phyloP scores from a whole-genome alignment of 2,797 vertebrate genomes.

The Florisuga fusca region DNA sequence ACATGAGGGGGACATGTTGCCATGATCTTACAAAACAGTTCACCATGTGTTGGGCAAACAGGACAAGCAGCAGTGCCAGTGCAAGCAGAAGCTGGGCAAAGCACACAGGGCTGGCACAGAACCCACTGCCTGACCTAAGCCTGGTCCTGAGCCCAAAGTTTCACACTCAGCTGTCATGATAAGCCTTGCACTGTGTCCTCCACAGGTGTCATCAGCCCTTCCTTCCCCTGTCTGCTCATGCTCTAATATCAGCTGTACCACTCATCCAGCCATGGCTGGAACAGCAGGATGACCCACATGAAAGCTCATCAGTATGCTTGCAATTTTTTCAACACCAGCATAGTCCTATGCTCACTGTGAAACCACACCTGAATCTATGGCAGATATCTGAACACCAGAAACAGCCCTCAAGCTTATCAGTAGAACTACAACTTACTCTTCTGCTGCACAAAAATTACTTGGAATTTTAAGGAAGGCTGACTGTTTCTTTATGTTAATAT shows the following conservation, averaged over 20 bases:
- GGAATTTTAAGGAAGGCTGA: not conserved
- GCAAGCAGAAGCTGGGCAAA: not conserved
- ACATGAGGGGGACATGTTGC: not conserved
- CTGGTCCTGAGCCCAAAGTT: not conserved
- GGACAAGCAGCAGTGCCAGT: not conserved
- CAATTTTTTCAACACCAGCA: not conserved
- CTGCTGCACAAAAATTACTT: not conserved
- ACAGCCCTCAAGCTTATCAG: not conserved
- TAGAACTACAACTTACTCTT: not conserved
- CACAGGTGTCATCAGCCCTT: fast-evolving
- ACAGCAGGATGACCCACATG: not conserved
- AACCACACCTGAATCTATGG: not conserved
- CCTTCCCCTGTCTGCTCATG: not conserved
- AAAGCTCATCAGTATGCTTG: not conserved
- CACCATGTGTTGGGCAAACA: fast-evolving
- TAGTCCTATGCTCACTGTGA: not conserved
- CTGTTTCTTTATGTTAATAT: not conserved
- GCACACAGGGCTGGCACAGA: not conserved
- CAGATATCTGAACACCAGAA: not conserved
- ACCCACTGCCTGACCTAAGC: not conserved
- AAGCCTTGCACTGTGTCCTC: fast-evolving
- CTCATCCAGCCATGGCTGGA: not conserved
- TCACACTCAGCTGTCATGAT: fast-evolving
- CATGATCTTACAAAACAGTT: not conserved
- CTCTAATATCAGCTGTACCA: not conserved